A percentile compares a stretch with the other conserved stretches of the same genome.
Evolutionary conservation across 1,140 invertebrate species (phyloP).

Genomic region (Liolophura sinensis): DNA sequence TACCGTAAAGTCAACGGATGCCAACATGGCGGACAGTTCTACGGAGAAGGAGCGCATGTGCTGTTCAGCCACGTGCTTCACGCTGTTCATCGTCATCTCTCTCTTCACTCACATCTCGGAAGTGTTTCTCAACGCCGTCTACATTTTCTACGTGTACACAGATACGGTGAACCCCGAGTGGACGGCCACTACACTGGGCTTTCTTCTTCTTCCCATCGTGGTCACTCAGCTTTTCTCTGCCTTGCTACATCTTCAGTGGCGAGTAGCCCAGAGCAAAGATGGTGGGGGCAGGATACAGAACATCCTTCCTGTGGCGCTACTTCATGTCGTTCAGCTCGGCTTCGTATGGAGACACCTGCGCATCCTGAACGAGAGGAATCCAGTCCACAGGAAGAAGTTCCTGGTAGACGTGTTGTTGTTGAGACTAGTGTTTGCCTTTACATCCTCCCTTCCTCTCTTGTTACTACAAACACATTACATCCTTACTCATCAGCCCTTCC

Average conservation of each 20-base stretch:
- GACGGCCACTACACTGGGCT: constrained; percentile 36
- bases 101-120: constrained; percentile 33
- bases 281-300: constrained; percentile 17
- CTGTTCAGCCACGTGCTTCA: constrained; percentile 27
- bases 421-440: constrained; percentile 82
- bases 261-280: constrained; percentile 22
- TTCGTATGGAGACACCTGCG: constrained; percentile 89
- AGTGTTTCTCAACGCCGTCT: constrained; percentile 26
- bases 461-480: constrained; percentile 78
- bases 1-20: too few relatives aligned
- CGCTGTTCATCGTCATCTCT: constrained; percentile 29
- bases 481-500: constrained; percentile 63
- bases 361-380: constrained; percentile 82
- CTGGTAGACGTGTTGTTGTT: constrained; percentile 78
- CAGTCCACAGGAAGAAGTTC: constrained; percentile 81
- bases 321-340: constrained; percentile 79
- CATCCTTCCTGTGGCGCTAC: constrained; percentile 51
- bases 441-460: constrained; percentile 84
- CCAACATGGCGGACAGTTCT: too few relatives aligned
- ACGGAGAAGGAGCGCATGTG: too few relatives aligned
- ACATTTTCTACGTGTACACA: constrained; percentile 16
- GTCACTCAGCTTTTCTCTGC: constrained; percentile 41
- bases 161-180: constrained; percentile 16
- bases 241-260: constrained; percentile 31
- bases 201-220: constrained; percentile 40